Conservation (phyloP, 2,113 vertebrate species). For the Gadus macrocephalus region DNA sequence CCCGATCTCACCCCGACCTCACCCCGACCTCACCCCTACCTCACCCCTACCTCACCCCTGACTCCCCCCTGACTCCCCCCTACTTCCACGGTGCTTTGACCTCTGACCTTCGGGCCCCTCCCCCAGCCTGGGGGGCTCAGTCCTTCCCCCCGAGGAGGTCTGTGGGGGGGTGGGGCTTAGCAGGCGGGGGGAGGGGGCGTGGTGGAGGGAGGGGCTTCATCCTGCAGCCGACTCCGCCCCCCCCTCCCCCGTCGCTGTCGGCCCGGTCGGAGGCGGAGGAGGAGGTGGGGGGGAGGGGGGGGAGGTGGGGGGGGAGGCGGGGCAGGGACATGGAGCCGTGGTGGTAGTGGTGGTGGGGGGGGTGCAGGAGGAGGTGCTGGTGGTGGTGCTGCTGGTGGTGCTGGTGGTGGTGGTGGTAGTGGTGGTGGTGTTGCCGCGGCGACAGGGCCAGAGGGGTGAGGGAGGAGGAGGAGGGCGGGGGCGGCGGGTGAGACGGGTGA, state of each 20-base stretch:
- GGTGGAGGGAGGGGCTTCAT: slow-evolving; percentile 70
- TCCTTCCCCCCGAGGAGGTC: slow-evolving; percentile 60
- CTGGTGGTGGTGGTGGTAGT: slow-evolving; percentile 27
- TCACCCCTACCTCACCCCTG: no score
- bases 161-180: slow-evolving; percentile 64
- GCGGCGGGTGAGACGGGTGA: slow-evolving; percentile 31
- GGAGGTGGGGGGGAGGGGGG: slow-evolving; percentile 36
- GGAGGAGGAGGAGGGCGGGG: slow-evolving; percentile 37
- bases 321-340: slow-evolving; percentile 57
- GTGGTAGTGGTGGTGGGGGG: slow-evolving; percentile 29
- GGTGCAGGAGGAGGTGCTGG: slow-evolving; percentile 32
- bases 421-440: slow-evolving; percentile 14
- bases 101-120: slow-evolving; percentile 16
- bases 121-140: slow-evolving; percentile 48
- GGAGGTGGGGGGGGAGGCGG: slow-evolving; percentile 59
- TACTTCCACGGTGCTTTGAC: not conserved
- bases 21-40: no score
- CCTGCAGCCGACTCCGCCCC: slow-evolving; percentile 66
- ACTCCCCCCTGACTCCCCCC: no score
- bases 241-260: slow-evolving; percentile 58
- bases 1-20: no score
- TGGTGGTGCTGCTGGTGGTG: slow-evolving; percentile 29
- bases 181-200: slow-evolving; percentile 75
- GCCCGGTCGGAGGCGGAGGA: slow-evolving; percentile 57
- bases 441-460: no score